Percentiles rank a stretch among this genome's conserved stretches.
Conservation (phyloP, 2,888 invertebrate genomes). For the Panzeria rudis region DNA sequence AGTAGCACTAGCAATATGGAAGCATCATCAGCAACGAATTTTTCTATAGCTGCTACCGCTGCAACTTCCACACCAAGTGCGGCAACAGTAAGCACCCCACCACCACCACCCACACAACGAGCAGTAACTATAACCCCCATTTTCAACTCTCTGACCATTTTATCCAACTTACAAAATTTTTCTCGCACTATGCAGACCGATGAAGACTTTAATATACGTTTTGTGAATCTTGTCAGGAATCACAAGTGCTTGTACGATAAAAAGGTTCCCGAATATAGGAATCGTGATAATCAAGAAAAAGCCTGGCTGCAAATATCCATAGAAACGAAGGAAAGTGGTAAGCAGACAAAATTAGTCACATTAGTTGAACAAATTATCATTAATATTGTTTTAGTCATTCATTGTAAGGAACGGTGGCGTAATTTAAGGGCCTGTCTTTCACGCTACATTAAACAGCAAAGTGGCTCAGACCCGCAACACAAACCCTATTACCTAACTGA, state of each 20-base stretch:
- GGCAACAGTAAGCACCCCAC: slow-evolving; percentile 70
- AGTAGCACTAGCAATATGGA: slow-evolving; percentile 43
- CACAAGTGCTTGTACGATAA: slow-evolving; percentile 84
- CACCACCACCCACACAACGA: slow-evolving; percentile 63
- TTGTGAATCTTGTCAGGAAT: slow-evolving; percentile 84
- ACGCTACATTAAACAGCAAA: slow-evolving; percentile 83
- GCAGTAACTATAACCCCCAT: slow-evolving; percentile 66
- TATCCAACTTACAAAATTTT: slow-evolving; percentile 68
- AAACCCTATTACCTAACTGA: slow-evolving; percentile 84
- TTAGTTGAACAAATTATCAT: neutral
- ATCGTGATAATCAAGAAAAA: slow-evolving; percentile 83
- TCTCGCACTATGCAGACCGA: slow-evolving; percentile 84
- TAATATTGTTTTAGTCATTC: slow-evolving; percentile 78
- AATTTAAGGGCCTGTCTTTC: slow-evolving; percentile 83
- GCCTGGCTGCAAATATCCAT: slow-evolving; percentile 82
- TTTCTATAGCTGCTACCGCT: slow-evolving; percentile 52
- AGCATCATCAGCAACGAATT: slow-evolving; percentile 71
- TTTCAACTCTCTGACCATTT: slow-evolving; percentile 65
- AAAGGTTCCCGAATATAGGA: slow-evolving; percentile 84
- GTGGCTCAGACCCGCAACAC: slow-evolving; percentile 82
- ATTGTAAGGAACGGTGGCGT: slow-evolving; percentile 84
- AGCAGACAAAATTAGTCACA: slow-evolving; percentile 60
- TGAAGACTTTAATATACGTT: slow-evolving; percentile 84
- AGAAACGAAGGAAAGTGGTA: slow-evolving; percentile 83
- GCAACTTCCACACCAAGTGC: slow-evolving; percentile 55